Evolutionary conservation across 2,797 vertebrate genomes (phyloP).

Genomic region (Enoplosus armatus): DNA sequence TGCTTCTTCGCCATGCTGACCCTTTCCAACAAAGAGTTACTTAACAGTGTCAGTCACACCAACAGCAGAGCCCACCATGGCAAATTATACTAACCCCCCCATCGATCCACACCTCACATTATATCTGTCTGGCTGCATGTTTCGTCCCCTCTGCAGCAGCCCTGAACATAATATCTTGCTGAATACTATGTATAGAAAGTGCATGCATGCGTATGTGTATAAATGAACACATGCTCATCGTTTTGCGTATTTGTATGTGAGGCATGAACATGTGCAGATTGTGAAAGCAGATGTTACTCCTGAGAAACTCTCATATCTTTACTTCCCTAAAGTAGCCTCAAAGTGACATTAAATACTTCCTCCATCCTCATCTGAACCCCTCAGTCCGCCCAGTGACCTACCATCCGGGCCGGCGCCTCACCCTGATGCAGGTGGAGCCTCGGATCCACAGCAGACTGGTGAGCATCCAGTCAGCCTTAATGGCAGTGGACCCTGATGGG

Average conservation of each 20-base stretch:
- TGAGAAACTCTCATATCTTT: background rate
- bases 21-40: too few relatives aligned
- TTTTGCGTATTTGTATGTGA: background rate
- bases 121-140: background rate
- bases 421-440: constrained; percentile 68
- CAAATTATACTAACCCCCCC: constrained; percentile 2
- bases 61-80: background rate
- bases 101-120: background rate
- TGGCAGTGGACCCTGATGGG: constrained; percentile 67
- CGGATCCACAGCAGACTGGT: constrained; percentile 77
- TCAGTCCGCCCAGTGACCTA: constrained; percentile 54
- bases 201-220: background rate
- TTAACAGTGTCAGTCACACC: background rate
- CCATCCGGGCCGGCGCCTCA: constrained; percentile 69
- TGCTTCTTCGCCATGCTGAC: background rate
- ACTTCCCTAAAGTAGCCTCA: background rate
- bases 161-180: too few relatives aligned
- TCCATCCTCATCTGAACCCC: background rate
- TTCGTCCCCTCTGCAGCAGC: too few relatives aligned
- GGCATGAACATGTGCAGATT: background rate
- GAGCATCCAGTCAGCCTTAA: constrained; percentile 78
- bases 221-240: background rate
- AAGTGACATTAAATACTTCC: background rate
- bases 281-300: background rate
- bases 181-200: background rate